These are phyloP conservation scores for Brachypalpus laphriformis DNA, from an alignment of 2,888 invertebrate genomes.

Conservation along the genomic window DNA sequence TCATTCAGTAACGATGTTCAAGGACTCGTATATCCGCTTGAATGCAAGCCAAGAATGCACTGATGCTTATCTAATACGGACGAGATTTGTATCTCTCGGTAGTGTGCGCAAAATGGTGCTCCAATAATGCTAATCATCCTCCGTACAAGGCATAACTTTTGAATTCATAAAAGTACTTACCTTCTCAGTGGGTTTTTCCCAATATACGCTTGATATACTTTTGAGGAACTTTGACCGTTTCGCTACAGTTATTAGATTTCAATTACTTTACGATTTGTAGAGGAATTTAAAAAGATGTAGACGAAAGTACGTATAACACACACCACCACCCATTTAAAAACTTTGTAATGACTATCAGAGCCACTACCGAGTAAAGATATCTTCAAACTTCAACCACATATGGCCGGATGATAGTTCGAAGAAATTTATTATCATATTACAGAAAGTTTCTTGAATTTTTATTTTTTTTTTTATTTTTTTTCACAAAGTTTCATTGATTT, in stretches of 20 bases:
- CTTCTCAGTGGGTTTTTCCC: background rate
- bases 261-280: background rate
- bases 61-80: conserved; percentile 18
- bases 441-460: background rate
- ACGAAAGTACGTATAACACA: background rate
- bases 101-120: background rate
- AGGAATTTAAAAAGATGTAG: background rate
- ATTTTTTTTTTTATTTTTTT: background rate
- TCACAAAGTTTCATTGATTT: background rate
- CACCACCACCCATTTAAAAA: background rate
- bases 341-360: background rate
- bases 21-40: background rate
- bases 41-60: background rate
- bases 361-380: background rate
- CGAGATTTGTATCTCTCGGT: background rate
- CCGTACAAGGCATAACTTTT: background rate
- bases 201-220: background rate
- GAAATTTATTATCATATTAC: background rate
- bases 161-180: background rate
- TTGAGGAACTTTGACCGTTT: background rate
- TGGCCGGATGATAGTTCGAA: background rate
- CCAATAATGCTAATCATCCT: background rate
- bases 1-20: background rate
- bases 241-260: background rate
- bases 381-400: background rate